Conservation (phyloP, 2,113 vertebrate genomes). For the Columba janthina region DNA sequence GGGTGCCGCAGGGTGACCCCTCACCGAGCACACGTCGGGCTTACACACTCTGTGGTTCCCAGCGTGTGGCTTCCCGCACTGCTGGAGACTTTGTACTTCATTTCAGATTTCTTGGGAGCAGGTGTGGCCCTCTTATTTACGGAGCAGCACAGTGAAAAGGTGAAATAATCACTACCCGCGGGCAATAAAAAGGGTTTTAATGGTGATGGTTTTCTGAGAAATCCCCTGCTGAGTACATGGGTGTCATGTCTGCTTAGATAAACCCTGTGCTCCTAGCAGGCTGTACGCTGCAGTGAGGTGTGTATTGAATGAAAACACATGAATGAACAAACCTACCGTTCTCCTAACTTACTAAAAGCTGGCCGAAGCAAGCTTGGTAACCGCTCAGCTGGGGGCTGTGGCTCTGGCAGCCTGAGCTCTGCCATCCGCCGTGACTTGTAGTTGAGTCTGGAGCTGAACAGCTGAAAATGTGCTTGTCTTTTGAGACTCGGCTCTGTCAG, state of each 20-base stretch:
- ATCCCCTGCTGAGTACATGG: neutral
- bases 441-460: neutral
- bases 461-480: neutral
- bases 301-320: constrained; percentile 16
- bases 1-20: neutral
- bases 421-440: accelerated
- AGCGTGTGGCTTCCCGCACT: neutral
- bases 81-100: neutral
- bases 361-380: neutral
- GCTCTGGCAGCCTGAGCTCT: neutral
- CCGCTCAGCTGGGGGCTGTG: no score
- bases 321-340: neutral
- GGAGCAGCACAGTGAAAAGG: neutral
- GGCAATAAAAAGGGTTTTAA: neutral
- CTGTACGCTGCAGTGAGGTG: neutral
- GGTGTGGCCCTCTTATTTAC: neutral
- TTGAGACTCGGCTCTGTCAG: neutral
- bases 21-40: accelerated
- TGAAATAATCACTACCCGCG: neutral
- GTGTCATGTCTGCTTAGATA: neutral
- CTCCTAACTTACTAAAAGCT: neutral
- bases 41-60: neutral
- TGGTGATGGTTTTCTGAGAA: neutral
- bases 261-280: neutral
- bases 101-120: neutral